Base-by-base conservation (phyloP, 2,797 vertebrate species). In the Cichlasoma orientale region DNA sequence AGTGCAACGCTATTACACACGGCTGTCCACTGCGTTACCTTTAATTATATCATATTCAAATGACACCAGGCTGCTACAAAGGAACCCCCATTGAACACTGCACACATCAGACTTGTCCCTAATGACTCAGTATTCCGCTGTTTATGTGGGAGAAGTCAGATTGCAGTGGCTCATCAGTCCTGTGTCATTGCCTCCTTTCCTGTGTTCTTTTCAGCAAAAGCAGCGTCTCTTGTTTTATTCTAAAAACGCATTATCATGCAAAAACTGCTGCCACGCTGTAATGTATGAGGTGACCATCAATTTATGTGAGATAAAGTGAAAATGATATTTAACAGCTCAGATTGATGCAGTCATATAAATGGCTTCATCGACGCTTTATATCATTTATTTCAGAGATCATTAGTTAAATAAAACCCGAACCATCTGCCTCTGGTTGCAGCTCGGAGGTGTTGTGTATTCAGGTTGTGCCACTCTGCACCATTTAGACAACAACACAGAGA, bases 31-130 rank as follows among this genome's bases (percentile, higher is more conserved):
- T 68, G 25, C 29, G 63, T 68, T 68, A 52, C 44, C 44, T 68
- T 68, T 68, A 68, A 68, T 68, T 68, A 68, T 68, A 68, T 68
- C 63, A 68, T 68, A 52, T 68, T 68, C 63, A 68, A 68, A 68
- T 68, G 63, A 68, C 63, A 68, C 63, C 44, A n/a, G 63, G 63
- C 63, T 52, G 63, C 25, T 68, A 68, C 44, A 68, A 68, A 68
- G 44, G 63, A 68, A 52, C 44, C 44, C 41, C 44, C 25, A 68
- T 18, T 68, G 63, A 68, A 68, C 44, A 68, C 44, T 29, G 11
- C 44, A 68, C 63, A 68, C 44, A 68, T 50, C 44, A 31, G 44
- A 68, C 63, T 50, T 52, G 25, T 68, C 63, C 44, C 63, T 52
- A 68, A 52, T 68, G 63, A 68, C 63, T 68, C 44, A 68, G 44